Evolutionary conservation across 2,797 vertebrate genomes (phyloP), one percentile per base, ranked within the genome.

Genomic region (Sebastes diaconus): DNA sequence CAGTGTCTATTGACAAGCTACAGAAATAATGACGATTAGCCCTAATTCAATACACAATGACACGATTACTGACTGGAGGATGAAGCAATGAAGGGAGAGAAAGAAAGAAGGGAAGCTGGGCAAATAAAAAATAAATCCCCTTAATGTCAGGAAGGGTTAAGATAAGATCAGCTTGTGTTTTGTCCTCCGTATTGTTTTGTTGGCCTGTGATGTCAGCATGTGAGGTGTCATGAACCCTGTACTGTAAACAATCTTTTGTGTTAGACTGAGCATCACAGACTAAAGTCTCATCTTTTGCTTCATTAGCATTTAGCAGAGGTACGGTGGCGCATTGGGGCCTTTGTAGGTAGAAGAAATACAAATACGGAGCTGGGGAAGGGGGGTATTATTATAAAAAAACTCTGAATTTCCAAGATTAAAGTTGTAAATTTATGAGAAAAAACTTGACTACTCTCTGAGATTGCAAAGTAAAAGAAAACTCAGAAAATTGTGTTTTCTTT

Each of bases 21-120:
- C 42, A 80, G 18, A 66, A 68, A 76, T 46, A 69, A 69, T 7
- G 25, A 72, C 50, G 54, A 46, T 78, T 27, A 30, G 59, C 34
- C 11, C 50, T 42, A 24, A 24, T 68, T 78, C 54, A 75, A 52
- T 36, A 54, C 60, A 87, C 75, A 73, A 79, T 68, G 68, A 81
- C 27, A 63, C 39, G 11, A 58, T 78, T 14, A 81, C 63, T 32
- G 73, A 54, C 8, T 7, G 39, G 32, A 79, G 65, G 30, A 63
- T 8, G 27, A 58, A 74, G n/a, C 8, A 60, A 27, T 30, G 25
- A 10, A 30, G 4, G 25, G 10, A 22, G 22, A 50, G 18, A 14
- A 30, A 46, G 22, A 14, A 30, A 63, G 63, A 73, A 32, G 36
- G 75, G 66, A 79, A 72, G 34, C 11, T 14, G 24, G 24, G 14